A percentile compares a stretch with the other conserved stretches of the same genome.
phyloP scores from a whole-genome alignment of 1,140 invertebrate genomes.

The silkworm (Bombyx mori) region DNA sequence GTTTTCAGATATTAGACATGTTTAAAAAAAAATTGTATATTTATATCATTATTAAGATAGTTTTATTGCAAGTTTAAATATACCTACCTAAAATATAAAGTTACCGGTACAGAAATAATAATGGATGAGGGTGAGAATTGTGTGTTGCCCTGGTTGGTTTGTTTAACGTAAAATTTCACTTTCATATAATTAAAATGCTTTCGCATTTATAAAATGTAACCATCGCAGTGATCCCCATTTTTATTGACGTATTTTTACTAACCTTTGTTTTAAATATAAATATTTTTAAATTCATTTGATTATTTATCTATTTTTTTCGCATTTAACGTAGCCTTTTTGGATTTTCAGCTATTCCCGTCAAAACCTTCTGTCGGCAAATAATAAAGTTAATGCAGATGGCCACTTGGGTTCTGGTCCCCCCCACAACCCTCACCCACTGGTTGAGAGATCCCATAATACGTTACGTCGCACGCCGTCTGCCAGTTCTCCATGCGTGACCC shows the following conservation, averaged over 20 bases:
- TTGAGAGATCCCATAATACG: conserved; percentile 64
- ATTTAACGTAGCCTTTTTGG: background rate
- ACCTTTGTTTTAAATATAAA: background rate
- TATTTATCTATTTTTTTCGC: background rate
- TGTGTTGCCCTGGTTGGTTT: conserved; percentile 16
- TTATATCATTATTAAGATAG: conserved; percentile 23
- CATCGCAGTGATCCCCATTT: too few species aligned
- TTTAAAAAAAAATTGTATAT: conserved; percentile 17
- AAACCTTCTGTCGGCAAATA: conserved; percentile 83
- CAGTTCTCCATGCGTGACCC: conserved; percentile 43
- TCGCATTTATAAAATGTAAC: background rate
- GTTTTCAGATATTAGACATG: conserved; percentile 58
- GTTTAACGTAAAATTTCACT: conserved; percentile 3
- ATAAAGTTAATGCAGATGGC: conserved; percentile 75
- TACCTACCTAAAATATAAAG: conserved; percentile 4
- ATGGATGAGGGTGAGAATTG: conserved; percentile 21
- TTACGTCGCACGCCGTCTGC: conserved; percentile 49
- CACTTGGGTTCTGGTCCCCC: conserved; percentile 34
- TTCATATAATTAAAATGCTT: conserved; percentile 6
- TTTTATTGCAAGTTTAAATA: conserved; percentile 9
- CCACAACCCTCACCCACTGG: conserved; percentile 56
- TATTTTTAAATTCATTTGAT: background rate
- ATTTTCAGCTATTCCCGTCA: conserved; percentile 84
- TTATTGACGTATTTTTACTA: too few species aligned
- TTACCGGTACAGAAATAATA: conserved; percentile 5